Percentiles rank a stretch among this genome's conserved stretches.
These are phyloP conservation scores for Baronia brevicornis DNA, from an alignment of 2,888 invertebrate species.

Conservation along the genomic window DNA sequence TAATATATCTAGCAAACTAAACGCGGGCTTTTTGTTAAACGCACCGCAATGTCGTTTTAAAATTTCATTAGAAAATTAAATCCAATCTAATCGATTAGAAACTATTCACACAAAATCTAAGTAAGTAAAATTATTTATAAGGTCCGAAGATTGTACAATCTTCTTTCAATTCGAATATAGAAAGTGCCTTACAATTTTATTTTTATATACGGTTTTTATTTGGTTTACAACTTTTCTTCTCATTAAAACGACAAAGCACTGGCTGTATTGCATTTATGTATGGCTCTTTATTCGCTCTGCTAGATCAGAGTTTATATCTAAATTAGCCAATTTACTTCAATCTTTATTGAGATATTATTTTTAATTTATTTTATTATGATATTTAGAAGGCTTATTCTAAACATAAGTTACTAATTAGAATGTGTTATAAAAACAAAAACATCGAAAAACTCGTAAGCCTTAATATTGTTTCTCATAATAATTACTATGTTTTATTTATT, in stretches of 20 bases:
- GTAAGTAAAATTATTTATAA: conserved; percentile 42
- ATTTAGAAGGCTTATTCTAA: conserved; percentile 16
- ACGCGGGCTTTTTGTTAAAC: conserved; percentile 20
- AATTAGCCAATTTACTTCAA: conserved; percentile 36
- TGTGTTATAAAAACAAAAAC: too few species aligned
- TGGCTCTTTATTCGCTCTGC: conserved; percentile 43
- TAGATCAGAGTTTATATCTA: conserved; percentile 33
- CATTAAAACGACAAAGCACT: conserved; percentile 43
- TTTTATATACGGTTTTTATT: conserved; percentile 54
- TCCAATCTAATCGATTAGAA: conserved; percentile 36
- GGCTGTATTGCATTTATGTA: conserved; percentile 67
- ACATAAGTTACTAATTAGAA: too few species aligned
- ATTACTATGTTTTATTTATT: conserved; percentile 6
- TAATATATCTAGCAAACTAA: conserved; percentile 35
- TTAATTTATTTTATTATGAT: conserved; percentile 21
- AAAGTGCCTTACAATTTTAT: conserved; percentile 74
- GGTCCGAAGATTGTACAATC: conserved; percentile 45
- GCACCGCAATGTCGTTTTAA: conserved; percentile 22
- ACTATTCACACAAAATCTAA: conserved; percentile 42
- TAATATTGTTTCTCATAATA: too few species aligned
- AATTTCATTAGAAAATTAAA: conserved; percentile 32
- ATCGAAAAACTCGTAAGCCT: conserved; percentile 13
- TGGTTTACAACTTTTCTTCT: conserved; percentile 29
- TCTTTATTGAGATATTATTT: conserved; percentile 33
- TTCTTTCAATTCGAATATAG: conserved; percentile 65